Evolutionary conservation across 2,888 invertebrate genomes (phyloP).

Genomic region (Eledone cirrhosa): DNA sequence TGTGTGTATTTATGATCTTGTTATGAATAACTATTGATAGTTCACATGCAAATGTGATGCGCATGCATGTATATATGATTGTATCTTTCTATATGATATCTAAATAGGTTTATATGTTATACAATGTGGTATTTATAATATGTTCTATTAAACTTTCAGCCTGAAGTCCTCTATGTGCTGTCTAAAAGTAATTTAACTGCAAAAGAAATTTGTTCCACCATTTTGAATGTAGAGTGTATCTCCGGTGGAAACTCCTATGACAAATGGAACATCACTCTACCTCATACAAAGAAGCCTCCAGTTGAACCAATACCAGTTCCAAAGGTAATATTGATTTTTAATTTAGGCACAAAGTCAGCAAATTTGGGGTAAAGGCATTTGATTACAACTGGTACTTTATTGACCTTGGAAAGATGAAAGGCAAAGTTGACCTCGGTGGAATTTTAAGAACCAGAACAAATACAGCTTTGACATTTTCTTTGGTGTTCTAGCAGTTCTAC

Average conservation of each 20-base stretch:
- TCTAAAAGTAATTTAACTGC: constrained; percentile 82
- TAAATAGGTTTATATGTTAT: background rate
- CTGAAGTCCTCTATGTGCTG: constrained; percentile 79
- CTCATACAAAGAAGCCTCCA: constrained; percentile 55
- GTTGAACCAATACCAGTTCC: constrained; percentile 46
- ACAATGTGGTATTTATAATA: background rate
- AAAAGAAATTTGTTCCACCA: constrained; percentile 90
- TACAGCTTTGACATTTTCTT: too few species aligned
- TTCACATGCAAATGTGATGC: background rate
- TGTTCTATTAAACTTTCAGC: constrained; percentile 69
- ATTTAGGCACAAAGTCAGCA: background rate
- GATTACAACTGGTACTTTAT: background rate
- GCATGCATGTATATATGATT: background rate
- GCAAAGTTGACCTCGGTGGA: too few species aligned
- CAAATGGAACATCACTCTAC: constrained; percentile 70
- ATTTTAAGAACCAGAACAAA: too few species aligned
- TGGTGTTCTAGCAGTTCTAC: too few species aligned
- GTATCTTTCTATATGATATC: background rate
- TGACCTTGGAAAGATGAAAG: too few species aligned
- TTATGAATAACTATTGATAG: background rate
- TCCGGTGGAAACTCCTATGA: constrained; percentile 89
- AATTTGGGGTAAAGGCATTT: background rate
- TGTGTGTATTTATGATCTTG: too few species aligned
- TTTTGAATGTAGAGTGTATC: constrained; percentile 91
- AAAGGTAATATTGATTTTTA: constrained; percentile 38